phyloP scores from a whole-genome alignment of 2,797 vertebrate genomes.

The Chrosomus eos region DNA sequence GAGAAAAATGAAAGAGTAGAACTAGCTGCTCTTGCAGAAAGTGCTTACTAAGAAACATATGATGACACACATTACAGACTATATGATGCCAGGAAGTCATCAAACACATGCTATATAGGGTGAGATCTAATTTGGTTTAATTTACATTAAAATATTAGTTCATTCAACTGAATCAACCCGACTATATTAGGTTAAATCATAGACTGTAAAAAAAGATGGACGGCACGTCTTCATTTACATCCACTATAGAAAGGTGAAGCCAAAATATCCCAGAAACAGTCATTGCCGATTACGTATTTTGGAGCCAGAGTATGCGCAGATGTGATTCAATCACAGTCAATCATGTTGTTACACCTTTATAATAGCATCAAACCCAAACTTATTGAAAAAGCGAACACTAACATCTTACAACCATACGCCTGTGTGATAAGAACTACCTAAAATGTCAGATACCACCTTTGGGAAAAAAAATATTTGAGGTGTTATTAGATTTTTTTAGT shows the following conservation, averaged over 20 bases:
- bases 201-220: neutral
- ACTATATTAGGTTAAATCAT: neutral
- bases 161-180: neutral
- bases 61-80: neutral
- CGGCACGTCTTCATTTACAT: too few relatives aligned
- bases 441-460: neutral
- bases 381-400: neutral
- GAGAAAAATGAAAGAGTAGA: slow-evolving; percentile 8
- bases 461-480: neutral
- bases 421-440: too few relatives aligned
- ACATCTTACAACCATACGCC: too few relatives aligned
- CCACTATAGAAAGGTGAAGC: too few relatives aligned
- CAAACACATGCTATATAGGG: neutral
- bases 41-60: neutral
- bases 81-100: neutral
- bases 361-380: neutral
- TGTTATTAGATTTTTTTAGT: neutral
- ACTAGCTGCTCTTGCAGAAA: neutral
- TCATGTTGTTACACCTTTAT: neutral
- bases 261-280: too few relatives aligned
- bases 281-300: neutral
- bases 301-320: neutral
- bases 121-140: neutral
- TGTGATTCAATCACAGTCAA: neutral
- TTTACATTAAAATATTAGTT: neutral